Conservation (phyloP, 2,888 invertebrate species). For the Leucozona laternaria region DNA sequence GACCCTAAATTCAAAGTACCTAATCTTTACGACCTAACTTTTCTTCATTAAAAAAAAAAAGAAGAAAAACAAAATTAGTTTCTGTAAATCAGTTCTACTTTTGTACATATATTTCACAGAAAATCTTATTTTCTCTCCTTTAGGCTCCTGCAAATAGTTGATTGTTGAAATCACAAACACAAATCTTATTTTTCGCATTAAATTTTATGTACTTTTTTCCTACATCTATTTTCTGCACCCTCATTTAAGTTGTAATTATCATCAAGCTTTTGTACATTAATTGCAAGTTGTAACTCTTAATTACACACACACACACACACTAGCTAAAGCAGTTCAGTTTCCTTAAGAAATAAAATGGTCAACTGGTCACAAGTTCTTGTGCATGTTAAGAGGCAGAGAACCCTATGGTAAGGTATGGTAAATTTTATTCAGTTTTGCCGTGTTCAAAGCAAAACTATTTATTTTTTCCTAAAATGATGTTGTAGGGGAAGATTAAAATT, state of each 20-base stretch:
- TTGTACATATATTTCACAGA: too few relatives aligned
- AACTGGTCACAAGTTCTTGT: not conserved
- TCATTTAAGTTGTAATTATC: conserved; percentile 2
- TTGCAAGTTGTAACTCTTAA: not conserved
- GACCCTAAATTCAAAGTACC: too few relatives aligned
- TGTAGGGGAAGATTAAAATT: too few relatives aligned
- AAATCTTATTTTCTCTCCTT: too few relatives aligned
- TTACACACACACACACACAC: not conserved
- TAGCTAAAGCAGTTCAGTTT: not conserved
- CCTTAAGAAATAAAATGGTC: not conserved
- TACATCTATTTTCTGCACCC: not conserved
- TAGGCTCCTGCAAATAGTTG: not conserved
- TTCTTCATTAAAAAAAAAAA: too few relatives aligned
- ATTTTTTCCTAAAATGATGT: too few relatives aligned
- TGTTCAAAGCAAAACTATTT: too few relatives aligned
- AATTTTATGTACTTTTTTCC: not conserved
- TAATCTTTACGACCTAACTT: too few relatives aligned
- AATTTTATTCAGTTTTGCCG: not conserved
- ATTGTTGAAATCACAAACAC: not conserved
- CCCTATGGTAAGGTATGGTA: too few relatives aligned
- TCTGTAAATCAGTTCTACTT: too few relatives aligned
- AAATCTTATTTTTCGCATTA: not conserved
- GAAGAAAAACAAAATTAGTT: too few relatives aligned
- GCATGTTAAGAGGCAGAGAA: too few relatives aligned
- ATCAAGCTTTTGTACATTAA: not conserved